Conservation (phyloP, 1,140 invertebrate genomes). For the Bombus soroeensis region DNA sequence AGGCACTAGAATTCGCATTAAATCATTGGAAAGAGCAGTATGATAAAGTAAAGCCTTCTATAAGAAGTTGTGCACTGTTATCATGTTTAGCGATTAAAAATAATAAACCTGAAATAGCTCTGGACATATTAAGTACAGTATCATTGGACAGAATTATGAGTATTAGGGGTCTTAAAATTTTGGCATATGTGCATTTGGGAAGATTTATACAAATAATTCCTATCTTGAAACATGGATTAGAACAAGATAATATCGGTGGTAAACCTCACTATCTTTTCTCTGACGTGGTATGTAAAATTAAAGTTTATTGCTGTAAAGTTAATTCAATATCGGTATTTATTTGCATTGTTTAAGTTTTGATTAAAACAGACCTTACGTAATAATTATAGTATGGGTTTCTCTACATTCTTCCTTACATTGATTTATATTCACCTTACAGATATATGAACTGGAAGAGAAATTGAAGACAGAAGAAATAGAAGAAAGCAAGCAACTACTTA, state of each 20-base stretch:
- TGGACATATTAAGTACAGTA: conserved; percentile 85
- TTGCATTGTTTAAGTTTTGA: background rate
- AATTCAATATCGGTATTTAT: background rate
- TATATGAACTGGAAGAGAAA: conserved; percentile 78
- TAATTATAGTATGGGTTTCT: background rate
- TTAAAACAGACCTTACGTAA: background rate
- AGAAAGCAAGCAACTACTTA: conserved; percentile 79
- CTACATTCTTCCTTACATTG: no score
- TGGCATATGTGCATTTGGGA: conserved; percentile 85
- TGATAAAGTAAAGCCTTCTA: conserved; percentile 82
- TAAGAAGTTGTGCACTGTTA: conserved; percentile 86
- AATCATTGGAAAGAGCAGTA: conserved; percentile 83
- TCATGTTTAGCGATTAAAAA: conserved; percentile 87
- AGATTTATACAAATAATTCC: conserved; percentile 86
- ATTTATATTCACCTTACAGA: conserved; percentile 71
- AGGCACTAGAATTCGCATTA: conserved; percentile 87
- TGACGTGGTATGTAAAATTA: conserved; percentile 78
- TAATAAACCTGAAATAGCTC: conserved; percentile 85
- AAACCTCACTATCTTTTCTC: conserved; percentile 84
- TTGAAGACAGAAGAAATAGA: conserved; percentile 73
- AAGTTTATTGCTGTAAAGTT: background rate
- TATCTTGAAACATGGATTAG: conserved; percentile 84
- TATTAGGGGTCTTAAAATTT: conserved; percentile 87
- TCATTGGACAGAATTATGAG: conserved; percentile 85
- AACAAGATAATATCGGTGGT: conserved; percentile 82